Evolutionary conservation across 2,797 vertebrate species (phyloP), one percentile per base, ranked within the genome.

Genomic region (Gymnoscopelus microlampas): DNA sequence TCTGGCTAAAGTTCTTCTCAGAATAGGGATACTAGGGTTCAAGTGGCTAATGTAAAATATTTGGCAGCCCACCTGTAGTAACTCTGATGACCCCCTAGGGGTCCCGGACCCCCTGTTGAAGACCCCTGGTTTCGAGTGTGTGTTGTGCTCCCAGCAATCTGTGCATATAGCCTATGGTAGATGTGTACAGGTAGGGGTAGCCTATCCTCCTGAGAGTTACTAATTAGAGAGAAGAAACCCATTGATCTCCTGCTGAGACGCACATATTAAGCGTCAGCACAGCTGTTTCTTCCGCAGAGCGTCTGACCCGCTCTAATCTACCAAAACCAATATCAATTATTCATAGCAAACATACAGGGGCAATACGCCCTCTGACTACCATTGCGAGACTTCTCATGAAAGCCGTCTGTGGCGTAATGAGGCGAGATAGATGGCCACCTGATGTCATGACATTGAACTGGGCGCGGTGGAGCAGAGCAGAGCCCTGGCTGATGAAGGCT

Each of bases 361-460:
- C 7, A 85, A 80, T 74, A 74, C 77, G 75, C 88, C 84, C 83
- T 78, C 71, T 48, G 72, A 78, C 79, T 71, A 70, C 86, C 77
- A 79, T 44, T 74, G 73, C 4, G 32, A 77, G 60, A 66, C 74
- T 63, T 50, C 70, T 79, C 76, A 81, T 83, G 81, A 87, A 82
- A 85, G 83, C 68, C 79, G 76, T 89, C 80, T 79, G 14, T 2
- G 13, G 77, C 67, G 68, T 86, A 88, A 91, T 85, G 89, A 90
- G 83, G 75, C 74, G 23, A 83, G 85, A 78, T 69, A 53, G 74
- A 81, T 67, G 76, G 58, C 62, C 76, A 83, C 71, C 66, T 77
- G 13, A 59, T 73, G 74, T 82, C 71, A 74, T 19, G 12, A 72
- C 66, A 77, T 58, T 44, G 32, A 60, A 60, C 76, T 66, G 75